Percentiles rank a stretch among this genome's conserved stretches.
Evolutionary conservation across 2,888 invertebrate species (phyloP).

Genomic region (Aphelenchoides bicaudatus): DNA sequence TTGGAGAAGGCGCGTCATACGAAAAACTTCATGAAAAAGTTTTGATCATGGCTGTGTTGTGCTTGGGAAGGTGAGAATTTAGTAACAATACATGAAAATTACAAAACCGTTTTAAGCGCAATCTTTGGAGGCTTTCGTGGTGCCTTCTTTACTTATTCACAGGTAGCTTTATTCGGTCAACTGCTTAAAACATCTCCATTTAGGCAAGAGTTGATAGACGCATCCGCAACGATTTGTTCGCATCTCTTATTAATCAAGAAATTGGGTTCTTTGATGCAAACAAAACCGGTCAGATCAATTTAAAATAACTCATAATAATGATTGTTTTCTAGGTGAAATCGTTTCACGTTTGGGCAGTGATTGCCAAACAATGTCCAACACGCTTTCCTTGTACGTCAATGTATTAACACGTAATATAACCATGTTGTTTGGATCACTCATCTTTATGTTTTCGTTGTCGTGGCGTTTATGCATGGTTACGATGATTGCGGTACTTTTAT

Average conservation of each 20-base stretch:
- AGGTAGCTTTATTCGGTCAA: too few species aligned
- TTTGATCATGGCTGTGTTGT: slow-evolving; percentile 27
- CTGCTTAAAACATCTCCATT: slow-evolving; percentile 39
- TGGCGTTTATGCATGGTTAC: slow-evolving; percentile 62
- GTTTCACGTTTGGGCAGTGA: slow-evolving; percentile 63
- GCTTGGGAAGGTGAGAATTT: slow-evolving; percentile 13
- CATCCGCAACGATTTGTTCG: slow-evolving; percentile 59
- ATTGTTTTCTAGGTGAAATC: slow-evolving; percentile 59
- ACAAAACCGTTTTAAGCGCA: slow-evolving; percentile 46
- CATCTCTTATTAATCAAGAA: slow-evolving; percentile 61
- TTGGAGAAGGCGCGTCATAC: slow-evolving; percentile 49
- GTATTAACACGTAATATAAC: slow-evolving; percentile 61
- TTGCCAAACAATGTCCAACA: slow-evolving; percentile 63
- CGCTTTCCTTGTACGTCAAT: slow-evolving; percentile 62
- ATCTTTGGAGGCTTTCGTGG: slow-evolving; percentile 61
- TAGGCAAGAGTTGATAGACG: slow-evolving; percentile 54
- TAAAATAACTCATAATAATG: not conserved
- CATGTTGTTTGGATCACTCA: slow-evolving; percentile 61
- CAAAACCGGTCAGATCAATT: slow-evolving; percentile 65
- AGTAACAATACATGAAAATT: slow-evolving; percentile 17
- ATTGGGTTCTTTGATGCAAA: slow-evolving; percentile 62
- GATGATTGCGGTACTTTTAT: slow-evolving; percentile 62
- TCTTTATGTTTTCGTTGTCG: slow-evolving; percentile 63
- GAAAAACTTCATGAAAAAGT: slow-evolving; percentile 47
- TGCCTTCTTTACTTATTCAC: slow-evolving; percentile 60